phyloP scores from a whole-genome alignment of 2,113 vertebrate genomes.

The Heptranchias perlo region DNA sequence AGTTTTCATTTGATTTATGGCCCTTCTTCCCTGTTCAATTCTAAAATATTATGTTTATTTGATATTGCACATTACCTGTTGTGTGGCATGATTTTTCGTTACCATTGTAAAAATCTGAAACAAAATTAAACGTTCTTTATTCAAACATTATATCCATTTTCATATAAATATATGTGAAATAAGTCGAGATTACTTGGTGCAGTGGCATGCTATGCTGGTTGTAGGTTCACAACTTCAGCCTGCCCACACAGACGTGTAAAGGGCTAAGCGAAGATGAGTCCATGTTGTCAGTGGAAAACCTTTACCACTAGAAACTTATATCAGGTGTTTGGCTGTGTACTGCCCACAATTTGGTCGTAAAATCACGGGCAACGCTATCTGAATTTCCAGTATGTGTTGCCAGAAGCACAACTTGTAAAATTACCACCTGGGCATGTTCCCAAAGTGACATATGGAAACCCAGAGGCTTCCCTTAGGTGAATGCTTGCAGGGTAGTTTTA shows the following conservation, averaged over 20 bases:
- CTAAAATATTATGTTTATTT: not conserved
- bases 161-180: not conserved
- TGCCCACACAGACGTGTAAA: not conserved
- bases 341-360: not conserved
- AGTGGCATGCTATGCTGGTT: too few relatives aligned
- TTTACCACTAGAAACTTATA: not conserved
- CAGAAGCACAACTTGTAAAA: slow-evolving; percentile 10
- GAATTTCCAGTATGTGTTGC: slow-evolving; percentile 5
- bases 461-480: slow-evolving; percentile 10
- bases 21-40: not conserved
- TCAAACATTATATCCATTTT: not conserved
- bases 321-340: not conserved
- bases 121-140: not conserved
- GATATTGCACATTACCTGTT: not conserved
- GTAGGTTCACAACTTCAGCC: not conserved
- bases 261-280: not conserved
- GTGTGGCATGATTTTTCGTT: not conserved
- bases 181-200: not conserved
- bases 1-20: not conserved
- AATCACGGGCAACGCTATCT: too few relatives aligned
- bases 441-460: slow-evolving; percentile 29
- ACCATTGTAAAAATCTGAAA: too few relatives aligned
- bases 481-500: slow-evolving; percentile 2
- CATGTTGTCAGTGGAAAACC: not conserved
- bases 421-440: slow-evolving; percentile 30